Conservation (phyloP, 2,113 vertebrate genomes). For the Leuciscus idus region DNA sequence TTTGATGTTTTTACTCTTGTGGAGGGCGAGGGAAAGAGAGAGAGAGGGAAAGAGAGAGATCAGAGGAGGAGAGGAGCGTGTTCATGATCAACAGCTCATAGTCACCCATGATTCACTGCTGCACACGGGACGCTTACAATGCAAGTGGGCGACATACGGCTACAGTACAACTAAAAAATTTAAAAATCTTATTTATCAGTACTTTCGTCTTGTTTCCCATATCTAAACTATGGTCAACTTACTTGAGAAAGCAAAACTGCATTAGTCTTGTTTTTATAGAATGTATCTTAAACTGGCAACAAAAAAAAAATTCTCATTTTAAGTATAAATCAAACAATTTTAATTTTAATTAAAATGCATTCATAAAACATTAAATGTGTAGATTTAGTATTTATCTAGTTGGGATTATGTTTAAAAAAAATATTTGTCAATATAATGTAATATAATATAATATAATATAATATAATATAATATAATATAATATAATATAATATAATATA, state of each 20-base stretch:
- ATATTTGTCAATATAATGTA: neutral
- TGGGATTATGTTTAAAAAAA: too few relatives aligned
- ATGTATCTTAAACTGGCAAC: too few relatives aligned
- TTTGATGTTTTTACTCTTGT: slow-evolving; percentile 82
- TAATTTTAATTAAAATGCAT: too few relatives aligned
- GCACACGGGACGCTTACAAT: neutral
- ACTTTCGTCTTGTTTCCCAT: neutral
- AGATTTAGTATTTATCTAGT: too few relatives aligned
- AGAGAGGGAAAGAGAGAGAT: slow-evolving; percentile 12
- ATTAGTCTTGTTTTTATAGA: neutral
- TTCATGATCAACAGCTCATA: slow-evolving; percentile 61
- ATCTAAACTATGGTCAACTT: neutral
- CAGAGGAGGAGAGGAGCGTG: slow-evolving; percentile 57
- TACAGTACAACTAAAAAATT: neutral
- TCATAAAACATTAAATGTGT: too few relatives aligned
- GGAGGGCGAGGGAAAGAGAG: slow-evolving; percentile 50
- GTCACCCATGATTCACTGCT: slow-evolving; percentile 33
- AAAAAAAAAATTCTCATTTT: too few relatives aligned
- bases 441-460: neutral
- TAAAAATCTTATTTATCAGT: neutral
- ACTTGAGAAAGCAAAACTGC: neutral
- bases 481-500: neutral
- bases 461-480: neutral
- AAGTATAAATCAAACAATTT: too few relatives aligned
- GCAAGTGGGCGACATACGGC: neutral